Evolutionary conservation across 2,113 vertebrate species (phyloP).

Genomic region (Progne subis): DNA sequence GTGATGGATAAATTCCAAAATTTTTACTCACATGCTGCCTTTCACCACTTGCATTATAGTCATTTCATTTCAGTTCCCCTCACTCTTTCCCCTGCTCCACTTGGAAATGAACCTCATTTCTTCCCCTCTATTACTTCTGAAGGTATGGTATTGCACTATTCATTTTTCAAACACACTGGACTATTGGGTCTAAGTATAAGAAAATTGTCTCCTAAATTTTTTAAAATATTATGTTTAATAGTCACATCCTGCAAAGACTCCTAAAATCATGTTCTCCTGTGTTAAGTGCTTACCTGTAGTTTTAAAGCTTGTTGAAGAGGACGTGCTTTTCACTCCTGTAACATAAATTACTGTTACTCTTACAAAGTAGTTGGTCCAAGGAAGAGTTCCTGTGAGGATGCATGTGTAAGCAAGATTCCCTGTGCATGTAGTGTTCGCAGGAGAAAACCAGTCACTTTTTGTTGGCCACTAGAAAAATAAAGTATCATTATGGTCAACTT

Average conservation of each 20-base stretch:
- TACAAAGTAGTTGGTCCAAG: slow-evolving; percentile 61
- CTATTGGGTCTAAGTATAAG: not conserved
- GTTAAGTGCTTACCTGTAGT: slow-evolving; percentile 56
- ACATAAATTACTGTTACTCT: slow-evolving; percentile 59
- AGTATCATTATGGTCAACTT: not conserved
- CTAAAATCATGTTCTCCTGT: not conserved
- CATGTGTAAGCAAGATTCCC: slow-evolving; percentile 46
- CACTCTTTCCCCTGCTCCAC: not conserved
- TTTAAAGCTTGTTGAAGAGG: slow-evolving; percentile 67
- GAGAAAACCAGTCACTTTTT: slow-evolving; percentile 60
- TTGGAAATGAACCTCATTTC: not conserved
- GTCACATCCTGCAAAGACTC: not conserved
- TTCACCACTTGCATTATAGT: not conserved
- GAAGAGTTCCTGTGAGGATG: slow-evolving; percentile 59
- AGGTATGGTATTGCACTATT: not conserved
- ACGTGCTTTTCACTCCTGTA: slow-evolving; percentile 66
- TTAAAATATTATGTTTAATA: not conserved
- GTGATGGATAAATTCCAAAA: not conserved
- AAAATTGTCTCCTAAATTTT: not conserved
- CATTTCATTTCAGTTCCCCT: not conserved
- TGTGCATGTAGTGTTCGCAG: not conserved
- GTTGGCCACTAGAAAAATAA: slow-evolving; percentile 63
- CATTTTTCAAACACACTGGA: not conserved
- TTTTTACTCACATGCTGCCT: not conserved
- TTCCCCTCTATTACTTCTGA: not conserved